phyloP scores from a whole-genome alignment of 2,797 vertebrate genomes.

The Hybognathus amarus region DNA sequence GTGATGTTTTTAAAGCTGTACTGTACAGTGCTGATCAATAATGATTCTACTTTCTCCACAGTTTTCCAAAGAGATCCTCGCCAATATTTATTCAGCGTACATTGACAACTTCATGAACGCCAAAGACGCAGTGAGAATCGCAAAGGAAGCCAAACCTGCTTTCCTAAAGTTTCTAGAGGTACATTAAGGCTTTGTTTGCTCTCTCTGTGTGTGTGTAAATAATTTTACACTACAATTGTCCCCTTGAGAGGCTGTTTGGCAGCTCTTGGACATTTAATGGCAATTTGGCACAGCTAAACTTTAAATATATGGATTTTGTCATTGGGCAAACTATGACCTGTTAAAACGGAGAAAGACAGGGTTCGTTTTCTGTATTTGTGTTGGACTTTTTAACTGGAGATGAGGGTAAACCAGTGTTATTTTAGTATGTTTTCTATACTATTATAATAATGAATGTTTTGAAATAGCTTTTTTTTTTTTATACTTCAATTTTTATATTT shows the following conservation, averaged over 20 bases:
- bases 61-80: constrained; percentile 97
- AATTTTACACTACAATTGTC: neutral
- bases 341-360: neutral
- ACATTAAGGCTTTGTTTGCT: constrained; percentile 31
- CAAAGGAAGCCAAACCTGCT: constrained; percentile 93
- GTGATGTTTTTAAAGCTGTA: neutral
- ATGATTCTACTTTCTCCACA: constrained; percentile 55
- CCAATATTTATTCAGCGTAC: constrained; percentile 96
- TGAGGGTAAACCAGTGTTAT: neutral
- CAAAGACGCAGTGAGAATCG: constrained; percentile 94
- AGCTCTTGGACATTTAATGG: neutral
- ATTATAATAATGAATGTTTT: neutral
- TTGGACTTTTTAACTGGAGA: neutral
- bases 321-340: constrained; percentile 2
- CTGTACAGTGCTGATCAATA: neutral
- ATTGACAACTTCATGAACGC: constrained; percentile 98
- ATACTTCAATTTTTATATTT: neutral
- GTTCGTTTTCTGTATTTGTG: neutral
- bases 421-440: neutral
- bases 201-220: constrained; percentile 9
- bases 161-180: constrained; percentile 99
- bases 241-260: neutral
- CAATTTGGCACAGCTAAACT: neutral
- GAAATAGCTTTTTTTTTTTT: neutral
- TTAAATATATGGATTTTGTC: neutral